Evolutionary conservation across 64 coral and sea anemone genomes (phyloP).

Genomic region (Hydrozoanthus tunicans): DNA sequence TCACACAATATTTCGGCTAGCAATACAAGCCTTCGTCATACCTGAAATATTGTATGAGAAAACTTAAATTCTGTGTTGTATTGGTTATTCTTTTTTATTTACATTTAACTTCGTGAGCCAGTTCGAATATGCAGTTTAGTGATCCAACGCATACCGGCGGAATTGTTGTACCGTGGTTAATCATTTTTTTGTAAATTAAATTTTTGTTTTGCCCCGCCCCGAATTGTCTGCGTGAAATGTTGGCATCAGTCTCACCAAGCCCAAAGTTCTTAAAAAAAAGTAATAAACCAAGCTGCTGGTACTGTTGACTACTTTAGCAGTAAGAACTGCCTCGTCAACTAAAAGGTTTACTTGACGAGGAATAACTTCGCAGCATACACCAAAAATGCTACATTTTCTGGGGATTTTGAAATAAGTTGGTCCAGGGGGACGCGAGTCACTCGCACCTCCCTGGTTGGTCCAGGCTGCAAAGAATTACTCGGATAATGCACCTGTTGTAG

Average conservation of each 20-base stretch:
- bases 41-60: too few relatives aligned
- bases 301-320: neutral
- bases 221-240: neutral
- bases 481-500: slow-evolving; percentile 36
- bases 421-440: too few relatives aligned
- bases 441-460: neutral
- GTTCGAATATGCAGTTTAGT: too few relatives aligned
- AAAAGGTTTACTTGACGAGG: neutral
- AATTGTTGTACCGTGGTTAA: too few relatives aligned
- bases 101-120: too few relatives aligned
- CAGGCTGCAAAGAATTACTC: slow-evolving; percentile 40
- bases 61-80: too few relatives aligned
- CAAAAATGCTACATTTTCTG: neutral
- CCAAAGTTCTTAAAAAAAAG: neutral
- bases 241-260: neutral
- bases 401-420: slow-evolving; percentile 28
- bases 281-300: neutral
- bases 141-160: too few relatives aligned
- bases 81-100: too few relatives aligned
- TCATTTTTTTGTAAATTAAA: too few relatives aligned
- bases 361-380: neutral
- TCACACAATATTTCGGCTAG: too few relatives aligned
- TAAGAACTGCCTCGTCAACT: neutral
- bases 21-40: too few relatives aligned
- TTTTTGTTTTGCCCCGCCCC: too few relatives aligned